A percentile compares a stretch with the other conserved stretches of the same genome.
phyloP scores from a whole-genome alignment of 2,888 invertebrate species.

The Celastrina argiolus region DNA sequence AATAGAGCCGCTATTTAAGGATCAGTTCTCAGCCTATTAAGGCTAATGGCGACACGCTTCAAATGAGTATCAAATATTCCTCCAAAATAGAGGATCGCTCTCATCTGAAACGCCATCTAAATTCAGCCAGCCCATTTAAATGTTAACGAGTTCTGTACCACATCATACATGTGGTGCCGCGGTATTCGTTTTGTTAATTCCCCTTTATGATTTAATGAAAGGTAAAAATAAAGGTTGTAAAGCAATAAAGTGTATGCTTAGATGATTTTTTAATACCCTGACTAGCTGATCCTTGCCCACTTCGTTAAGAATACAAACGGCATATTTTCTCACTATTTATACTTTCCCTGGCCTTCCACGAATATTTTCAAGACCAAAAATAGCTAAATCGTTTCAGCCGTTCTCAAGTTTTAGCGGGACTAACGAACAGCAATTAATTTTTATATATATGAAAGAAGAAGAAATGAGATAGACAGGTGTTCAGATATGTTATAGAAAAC shows the following conservation, averaged over 20 bases:
- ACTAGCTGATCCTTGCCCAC: background rate
- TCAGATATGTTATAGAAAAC: no score
- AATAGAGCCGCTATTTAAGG: background rate
- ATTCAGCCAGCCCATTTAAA: conserved; percentile 23
- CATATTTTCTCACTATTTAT: no score
- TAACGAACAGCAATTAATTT: no score
- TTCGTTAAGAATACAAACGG: no score
- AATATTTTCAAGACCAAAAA: no score
- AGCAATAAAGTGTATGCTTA: background rate
- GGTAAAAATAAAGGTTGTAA: conserved; percentile 9
- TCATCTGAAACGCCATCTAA: conserved; percentile 25
- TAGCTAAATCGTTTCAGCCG: no score
- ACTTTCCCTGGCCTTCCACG: no score
- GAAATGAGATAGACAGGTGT: no score
- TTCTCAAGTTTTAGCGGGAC: no score
- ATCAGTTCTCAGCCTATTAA: conserved; percentile 20
- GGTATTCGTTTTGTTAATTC: conserved; percentile 22
- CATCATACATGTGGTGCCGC: conserved; percentile 17
- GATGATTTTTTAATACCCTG: background rate
- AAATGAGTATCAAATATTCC: conserved; percentile 23
- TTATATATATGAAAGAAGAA: no score
- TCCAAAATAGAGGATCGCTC: conserved; percentile 23
- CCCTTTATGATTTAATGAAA: conserved; percentile 16
- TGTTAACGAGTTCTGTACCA: conserved; percentile 25
- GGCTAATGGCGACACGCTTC: conserved; percentile 22